Evolutionary conservation across 2,113 vertebrate species (phyloP), one percentile per base, ranked within the genome.

Genomic region (Oreochromis spilurus): DNA sequence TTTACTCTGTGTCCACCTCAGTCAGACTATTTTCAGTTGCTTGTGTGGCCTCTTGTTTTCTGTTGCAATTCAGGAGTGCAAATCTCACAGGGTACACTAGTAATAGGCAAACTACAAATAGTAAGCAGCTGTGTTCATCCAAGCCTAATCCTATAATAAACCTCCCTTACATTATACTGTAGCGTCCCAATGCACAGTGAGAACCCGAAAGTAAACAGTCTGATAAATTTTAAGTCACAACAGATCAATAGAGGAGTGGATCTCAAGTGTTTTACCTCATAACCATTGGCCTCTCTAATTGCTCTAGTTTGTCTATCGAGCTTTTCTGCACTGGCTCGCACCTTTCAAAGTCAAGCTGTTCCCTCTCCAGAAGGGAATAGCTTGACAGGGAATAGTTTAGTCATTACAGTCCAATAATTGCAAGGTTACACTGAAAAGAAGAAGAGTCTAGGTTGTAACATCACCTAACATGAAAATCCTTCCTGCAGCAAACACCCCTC

Each of bases 21-120:
- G 2, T 81, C 72, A 40, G 21, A 29, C 31, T 53, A 29, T 83
- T 85, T 88, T 84, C 62, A 86, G 62, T 89, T 90, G 62, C 86
- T 70, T 78, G 54, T 36, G 52, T 60, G n/a, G 62, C 34, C 52
- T 81, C 79, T 57, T 72, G 83, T 58, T 80, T 57, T 38, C 58
- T 82, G 31, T 55, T 60, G 83, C 53, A 82, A 82, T 75, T 50
- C 52, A 70, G 26, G 29, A 43, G 81, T 86, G 70, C 52, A 84
- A 82, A 79, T 89, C 67, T 86, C 48, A n/a, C 70, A 12, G 58
- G 70, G 55, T 83, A 55, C 43, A 84, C 70, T 26, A n/a, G 58
- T 48, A 54, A 83, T 79, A 13, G 8, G 40, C 16, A 60, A 38
- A 79, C 79, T 78, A 43, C 60, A 80, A 65, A 81, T 58, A 80